Base-by-base conservation (phyloP, 2,797 vertebrate species). In the Semotilus atromaculatus region DNA sequence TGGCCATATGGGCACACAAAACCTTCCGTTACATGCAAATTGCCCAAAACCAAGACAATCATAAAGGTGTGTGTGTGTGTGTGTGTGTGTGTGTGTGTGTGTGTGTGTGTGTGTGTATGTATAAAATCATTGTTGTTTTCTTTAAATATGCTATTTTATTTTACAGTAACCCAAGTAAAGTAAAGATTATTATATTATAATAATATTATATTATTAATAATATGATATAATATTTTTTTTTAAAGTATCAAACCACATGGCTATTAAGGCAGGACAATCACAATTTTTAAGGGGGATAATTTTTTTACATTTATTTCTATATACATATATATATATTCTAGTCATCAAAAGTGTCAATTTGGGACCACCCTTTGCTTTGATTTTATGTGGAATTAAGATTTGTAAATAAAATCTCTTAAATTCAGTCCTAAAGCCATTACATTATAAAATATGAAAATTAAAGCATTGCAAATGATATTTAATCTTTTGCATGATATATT, bases 391-490 rank as follows among this genome's bases (percentile, higher is more conserved):
- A 64, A 78, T 78, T 64, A 79, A 79, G 38, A 64, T 58, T 40
- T 81, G 71, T 60, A 23, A 34, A 81, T 31, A n/a, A 64, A 45
- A 40, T 55, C 48, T 72, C 31, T 66, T 66, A 19, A 66, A 74
- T 64, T 82, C 40, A 26, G 29, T 53, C 70, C 81, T 51, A 43
- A n/a, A 76, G 72, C 31, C 72, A 53, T 76, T 31, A 23, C n/a
- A 67, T 51, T 67, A 26, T 31, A 53, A 36, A 66, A n/a, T 48
- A n/a, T 66, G 62, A 40, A 67, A 83, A 75, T 53, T 5, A 83
- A 83, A 76, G 29, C 48, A 21, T 6, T 23, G 60, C 31, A 67
- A 29, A 51, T 53, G 48, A 64, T 71, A 81, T 86, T 84, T 89
- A 80, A 72, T 67, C 82, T 66, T 73, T 76, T 67, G 78, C 77